Evolutionary conservation across 2,113 vertebrate species (phyloP).

Genomic region (Daphoenositta chrysoptera): DNA sequence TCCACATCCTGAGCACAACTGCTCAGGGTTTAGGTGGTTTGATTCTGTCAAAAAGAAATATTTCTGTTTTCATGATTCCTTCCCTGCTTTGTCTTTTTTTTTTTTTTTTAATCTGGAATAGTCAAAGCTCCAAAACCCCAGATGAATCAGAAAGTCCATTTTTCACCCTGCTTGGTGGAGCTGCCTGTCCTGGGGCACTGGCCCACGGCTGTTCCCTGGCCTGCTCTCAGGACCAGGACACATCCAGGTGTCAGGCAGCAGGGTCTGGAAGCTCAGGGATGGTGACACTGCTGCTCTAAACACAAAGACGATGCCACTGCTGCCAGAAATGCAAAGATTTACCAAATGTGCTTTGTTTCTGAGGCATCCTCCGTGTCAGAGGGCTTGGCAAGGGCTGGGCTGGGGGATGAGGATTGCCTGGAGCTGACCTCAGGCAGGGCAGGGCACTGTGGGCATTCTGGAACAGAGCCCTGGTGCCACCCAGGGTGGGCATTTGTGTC

Average conservation of each 20-base stretch:
- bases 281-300: not conserved
- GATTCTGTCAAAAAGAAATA: not conserved
- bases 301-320: too few species aligned
- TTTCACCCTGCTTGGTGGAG: not conserved
- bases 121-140: not conserved
- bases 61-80: not conserved
- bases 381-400: not conserved
- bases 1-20: not conserved
- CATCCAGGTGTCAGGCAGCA: not conserved
- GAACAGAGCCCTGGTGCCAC: not conserved
- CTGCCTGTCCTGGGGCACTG: not conserved
- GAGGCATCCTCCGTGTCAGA: not conserved
- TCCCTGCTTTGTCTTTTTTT: not conserved
- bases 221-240: not conserved
- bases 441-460: not conserved
- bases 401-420: not conserved
- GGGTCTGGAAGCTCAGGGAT: not conserved
- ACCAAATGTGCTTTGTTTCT: not conserved
- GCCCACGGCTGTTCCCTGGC: not conserved
- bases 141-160: not conserved
- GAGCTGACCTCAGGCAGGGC: not conserved
- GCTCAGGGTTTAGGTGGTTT: not conserved
- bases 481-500: not conserved
- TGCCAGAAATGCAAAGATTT: not conserved
- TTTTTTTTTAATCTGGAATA: not conserved